These are phyloP conservation scores for Hemiprocne comata DNA, from an alignment of 2,113 vertebrate genomes.

Conservation along the genomic window DNA sequence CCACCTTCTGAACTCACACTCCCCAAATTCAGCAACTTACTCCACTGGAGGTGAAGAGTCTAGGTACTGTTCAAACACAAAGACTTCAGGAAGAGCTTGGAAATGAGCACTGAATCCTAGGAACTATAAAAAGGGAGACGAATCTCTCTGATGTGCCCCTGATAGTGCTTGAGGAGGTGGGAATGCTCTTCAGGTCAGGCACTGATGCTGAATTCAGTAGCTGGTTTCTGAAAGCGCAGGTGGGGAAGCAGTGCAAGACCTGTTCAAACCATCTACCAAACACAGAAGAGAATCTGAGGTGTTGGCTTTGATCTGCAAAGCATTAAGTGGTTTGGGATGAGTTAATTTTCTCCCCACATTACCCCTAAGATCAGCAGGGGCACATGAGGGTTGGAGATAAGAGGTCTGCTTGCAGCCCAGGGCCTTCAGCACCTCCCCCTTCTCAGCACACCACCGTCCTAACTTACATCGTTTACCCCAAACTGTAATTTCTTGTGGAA, in stretches of 20 bases:
- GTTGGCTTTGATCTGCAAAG: neutral
- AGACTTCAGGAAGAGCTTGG: neutral
- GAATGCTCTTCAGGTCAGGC: neutral
- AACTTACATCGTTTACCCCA: neutral
- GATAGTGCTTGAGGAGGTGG: neutral
- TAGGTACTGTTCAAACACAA: neutral
- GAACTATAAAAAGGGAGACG: neutral
- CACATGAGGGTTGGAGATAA: fast-evolving
- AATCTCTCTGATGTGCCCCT: neutral
- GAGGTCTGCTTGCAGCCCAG: neutral
- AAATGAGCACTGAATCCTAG: neutral
- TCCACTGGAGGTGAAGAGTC: neutral
- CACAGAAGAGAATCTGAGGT: neutral
- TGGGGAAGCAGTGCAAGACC: neutral
- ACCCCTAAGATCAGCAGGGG: neutral
- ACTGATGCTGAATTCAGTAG: neutral
- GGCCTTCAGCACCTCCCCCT: neutral
- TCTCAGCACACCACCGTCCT: neutral
- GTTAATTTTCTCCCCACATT: neutral
- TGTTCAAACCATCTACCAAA: neutral
- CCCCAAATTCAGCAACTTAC: neutral
- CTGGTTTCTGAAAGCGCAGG: neutral
- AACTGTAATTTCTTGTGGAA: neutral
- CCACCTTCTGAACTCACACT: neutral
- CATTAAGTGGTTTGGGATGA: neutral